Evolutionary conservation across 2,888 invertebrate genomes (phyloP).

Genomic region (Microchrysa polita): DNA sequence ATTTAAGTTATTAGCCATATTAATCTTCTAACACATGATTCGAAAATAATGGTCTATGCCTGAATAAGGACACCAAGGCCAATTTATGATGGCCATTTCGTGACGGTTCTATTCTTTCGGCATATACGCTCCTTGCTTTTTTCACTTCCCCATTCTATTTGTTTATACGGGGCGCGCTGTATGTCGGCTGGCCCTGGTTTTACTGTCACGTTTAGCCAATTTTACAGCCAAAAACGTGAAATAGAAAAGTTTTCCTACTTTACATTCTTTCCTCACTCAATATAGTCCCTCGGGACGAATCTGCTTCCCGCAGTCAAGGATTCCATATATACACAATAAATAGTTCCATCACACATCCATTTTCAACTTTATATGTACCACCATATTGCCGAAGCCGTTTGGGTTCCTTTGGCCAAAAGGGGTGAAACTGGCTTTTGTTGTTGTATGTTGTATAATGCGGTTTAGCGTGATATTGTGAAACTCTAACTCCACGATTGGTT

Average conservation of each 20-base stretch:
- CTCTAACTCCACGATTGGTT: slow-evolving; percentile 1
- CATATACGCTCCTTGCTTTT: too few relatives aligned
- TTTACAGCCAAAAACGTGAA: slow-evolving; percentile 28
- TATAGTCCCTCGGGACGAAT: not conserved
- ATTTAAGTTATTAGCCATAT: too few relatives aligned
- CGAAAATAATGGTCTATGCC: too few relatives aligned
- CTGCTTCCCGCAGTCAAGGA: not conserved
- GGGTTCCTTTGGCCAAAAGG: too few relatives aligned
- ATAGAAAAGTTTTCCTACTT: slow-evolving; percentile 14
- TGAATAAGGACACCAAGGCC: too few relatives aligned
- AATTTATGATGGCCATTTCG: too few relatives aligned
- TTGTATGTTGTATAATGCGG: too few relatives aligned
- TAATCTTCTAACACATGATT: too few relatives aligned
- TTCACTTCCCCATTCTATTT: too few relatives aligned
- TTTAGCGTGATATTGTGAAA: slow-evolving; percentile 5
- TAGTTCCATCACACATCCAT: slow-evolving; percentile 27
- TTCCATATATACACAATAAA: not conserved
- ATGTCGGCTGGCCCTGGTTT: not conserved
- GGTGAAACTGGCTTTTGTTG: too few relatives aligned
- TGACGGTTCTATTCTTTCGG: too few relatives aligned
- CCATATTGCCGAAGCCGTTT: slow-evolving; percentile 7
- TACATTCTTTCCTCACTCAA: not conserved
- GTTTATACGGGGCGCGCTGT: too few relatives aligned
- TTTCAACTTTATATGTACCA: slow-evolving; percentile 5
- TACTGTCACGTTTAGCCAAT: slow-evolving; percentile 25